Conservation (phyloP, 2,797 vertebrate genomes). For the Halcyon leucocephala region DNA sequence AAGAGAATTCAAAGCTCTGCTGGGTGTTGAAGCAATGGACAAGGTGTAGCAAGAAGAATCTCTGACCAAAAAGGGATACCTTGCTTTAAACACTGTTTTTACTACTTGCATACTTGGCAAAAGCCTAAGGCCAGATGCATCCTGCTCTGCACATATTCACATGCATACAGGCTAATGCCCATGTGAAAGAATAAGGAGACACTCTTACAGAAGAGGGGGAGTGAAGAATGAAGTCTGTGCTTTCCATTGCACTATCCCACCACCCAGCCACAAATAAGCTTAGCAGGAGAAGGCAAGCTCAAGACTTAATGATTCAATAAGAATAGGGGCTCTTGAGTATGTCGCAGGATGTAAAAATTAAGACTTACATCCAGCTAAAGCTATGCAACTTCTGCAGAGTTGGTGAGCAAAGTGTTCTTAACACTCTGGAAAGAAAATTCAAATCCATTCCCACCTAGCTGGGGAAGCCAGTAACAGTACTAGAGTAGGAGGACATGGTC, state of each 20-base stretch:
- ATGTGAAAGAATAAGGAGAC: not conserved
- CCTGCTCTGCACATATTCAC: not conserved
- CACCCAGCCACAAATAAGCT: not conserved
- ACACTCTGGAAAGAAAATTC: constrained; percentile 27
- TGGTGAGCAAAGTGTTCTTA: not conserved
- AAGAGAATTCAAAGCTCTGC: not conserved
- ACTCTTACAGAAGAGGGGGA: not conserved
- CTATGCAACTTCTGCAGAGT: not conserved
- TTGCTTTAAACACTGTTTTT: not conserved
- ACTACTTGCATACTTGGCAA: not conserved
- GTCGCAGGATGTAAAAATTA: not conserved
- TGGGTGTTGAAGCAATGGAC: not conserved
- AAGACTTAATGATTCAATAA: not conserved
- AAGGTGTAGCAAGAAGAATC: not conserved
- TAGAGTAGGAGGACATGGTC: not conserved
- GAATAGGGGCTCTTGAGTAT: not conserved
- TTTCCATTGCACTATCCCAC: not conserved
- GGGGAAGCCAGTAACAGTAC: constrained; percentile 42
- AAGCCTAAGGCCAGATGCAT: not conserved
- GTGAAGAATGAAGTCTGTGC: not conserved
- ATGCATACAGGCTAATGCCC: too few relatives aligned
- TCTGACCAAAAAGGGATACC: not conserved
- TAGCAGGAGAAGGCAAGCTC: not conserved
- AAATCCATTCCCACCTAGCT: constrained; percentile 11
- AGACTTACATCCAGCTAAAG: not conserved